phyloP scores from a whole-genome alignment of 2,888 invertebrate genomes.

The Drosophila mulleri region DNA sequence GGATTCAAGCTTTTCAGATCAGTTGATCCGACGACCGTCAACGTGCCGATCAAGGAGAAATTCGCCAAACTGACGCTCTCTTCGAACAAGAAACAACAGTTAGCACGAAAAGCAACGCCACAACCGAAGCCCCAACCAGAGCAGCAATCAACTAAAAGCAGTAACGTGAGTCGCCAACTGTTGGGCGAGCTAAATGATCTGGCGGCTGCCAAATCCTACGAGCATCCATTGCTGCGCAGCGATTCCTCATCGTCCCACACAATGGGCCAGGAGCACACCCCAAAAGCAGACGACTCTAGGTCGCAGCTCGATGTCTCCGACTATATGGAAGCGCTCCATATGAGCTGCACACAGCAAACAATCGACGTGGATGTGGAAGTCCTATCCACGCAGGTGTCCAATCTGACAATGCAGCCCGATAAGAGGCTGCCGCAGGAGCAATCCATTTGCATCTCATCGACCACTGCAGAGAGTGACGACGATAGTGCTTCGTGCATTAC shows the following conservation, averaged over 20 bases:
- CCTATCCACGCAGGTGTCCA: slow-evolving; percentile 67
- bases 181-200: slow-evolving; percentile 53
- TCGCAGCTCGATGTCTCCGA: slow-evolving; percentile 42
- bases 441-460: slow-evolving; percentile 54
- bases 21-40: slow-evolving; percentile 82
- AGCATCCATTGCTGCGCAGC: slow-evolving; percentile 62
- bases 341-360: slow-evolving; percentile 62
- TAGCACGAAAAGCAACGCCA: slow-evolving; percentile 3
- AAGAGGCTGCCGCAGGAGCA: slow-evolving; percentile 33
- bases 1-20: slow-evolving; percentile 78
- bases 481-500: slow-evolving; percentile 52
- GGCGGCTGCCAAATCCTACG: slow-evolving; percentile 6
- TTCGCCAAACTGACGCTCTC: slow-evolving; percentile 84
- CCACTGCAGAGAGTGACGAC: slow-evolving; percentile 36
- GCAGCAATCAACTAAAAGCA: slow-evolving; percentile 5
- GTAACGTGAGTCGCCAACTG: slow-evolving; percentile 70
- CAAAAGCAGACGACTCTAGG: slow-evolving; percentile 9
- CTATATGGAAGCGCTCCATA: slow-evolving; percentile 78
- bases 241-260: slow-evolving; percentile 19
- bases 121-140: slow-evolving; percentile 2
- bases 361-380: slow-evolving; percentile 51
- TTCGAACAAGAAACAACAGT: slow-evolving; percentile 62
- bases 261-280: slow-evolving; percentile 17
- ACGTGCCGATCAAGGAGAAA: slow-evolving; percentile 78
- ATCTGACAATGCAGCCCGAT: slow-evolving; percentile 55